Conservation (phyloP, 2,888 invertebrate species). For the Diabrotica balteata region DNA sequence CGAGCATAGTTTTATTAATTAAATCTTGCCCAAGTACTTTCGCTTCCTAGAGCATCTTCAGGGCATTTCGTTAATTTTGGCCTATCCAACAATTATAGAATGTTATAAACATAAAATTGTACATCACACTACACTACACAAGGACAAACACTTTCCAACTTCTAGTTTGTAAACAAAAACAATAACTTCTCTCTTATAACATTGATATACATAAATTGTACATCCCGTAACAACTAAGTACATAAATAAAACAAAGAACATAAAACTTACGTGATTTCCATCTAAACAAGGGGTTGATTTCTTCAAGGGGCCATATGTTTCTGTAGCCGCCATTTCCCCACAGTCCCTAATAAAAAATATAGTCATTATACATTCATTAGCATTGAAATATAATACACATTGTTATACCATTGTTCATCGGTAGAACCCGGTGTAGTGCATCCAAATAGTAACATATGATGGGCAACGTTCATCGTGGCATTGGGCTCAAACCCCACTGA, state of each 20-base stretch:
- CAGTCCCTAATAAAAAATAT: constrained; percentile 75
- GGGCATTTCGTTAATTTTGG: too few species aligned
- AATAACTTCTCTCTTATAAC: too few species aligned
- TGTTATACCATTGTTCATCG: constrained; percentile 75
- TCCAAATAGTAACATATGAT: constrained; percentile 93
- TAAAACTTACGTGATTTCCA: constrained; percentile 70
- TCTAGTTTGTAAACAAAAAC: too few species aligned
- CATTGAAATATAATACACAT: neutral
- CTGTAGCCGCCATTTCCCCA: constrained; percentile 82
- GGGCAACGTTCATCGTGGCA: constrained; percentile 88
- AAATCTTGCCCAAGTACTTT: too few species aligned
- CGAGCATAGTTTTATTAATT: too few species aligned
- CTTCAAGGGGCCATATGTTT: constrained; percentile 58
- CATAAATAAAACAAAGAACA: neutral
- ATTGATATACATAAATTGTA: too few species aligned
- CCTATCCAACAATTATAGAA: too few species aligned
- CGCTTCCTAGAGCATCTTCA: too few species aligned
- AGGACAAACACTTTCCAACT: too few species aligned
- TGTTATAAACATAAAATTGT: too few species aligned
- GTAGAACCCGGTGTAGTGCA: constrained; percentile 80
- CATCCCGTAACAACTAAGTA: neutral
- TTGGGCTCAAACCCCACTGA: constrained; percentile 91
- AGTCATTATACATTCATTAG: neutral
- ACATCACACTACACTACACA: too few species aligned
- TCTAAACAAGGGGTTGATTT: constrained; percentile 78